phyloP scores from a whole-genome alignment of 2,888 invertebrate species.

The Aphodius sticticus region DNA sequence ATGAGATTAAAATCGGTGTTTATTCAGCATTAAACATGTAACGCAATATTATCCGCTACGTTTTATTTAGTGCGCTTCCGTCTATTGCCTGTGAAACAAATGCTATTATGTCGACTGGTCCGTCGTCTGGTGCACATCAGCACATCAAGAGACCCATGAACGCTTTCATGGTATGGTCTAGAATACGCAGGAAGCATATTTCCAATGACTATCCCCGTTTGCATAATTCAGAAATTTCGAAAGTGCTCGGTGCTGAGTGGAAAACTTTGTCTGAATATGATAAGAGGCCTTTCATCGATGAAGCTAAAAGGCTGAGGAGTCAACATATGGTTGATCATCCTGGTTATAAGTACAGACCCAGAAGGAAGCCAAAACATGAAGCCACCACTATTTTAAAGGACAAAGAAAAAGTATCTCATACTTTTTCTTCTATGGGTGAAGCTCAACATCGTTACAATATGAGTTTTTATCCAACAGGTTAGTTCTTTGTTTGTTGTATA shows the following conservation, averaged over 20 bases:
- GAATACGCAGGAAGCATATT: constrained; percentile 82
- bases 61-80: constrained; percentile 47
- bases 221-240: constrained; percentile 83
- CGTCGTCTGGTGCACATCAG: constrained; percentile 19
- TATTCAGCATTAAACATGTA: constrained; percentile 57
- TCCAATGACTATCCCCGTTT: constrained; percentile 83
- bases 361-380: constrained; percentile 54
- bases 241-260: constrained; percentile 85
- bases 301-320: constrained; percentile 71
- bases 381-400: constrained; percentile 37
- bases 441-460: background rate
- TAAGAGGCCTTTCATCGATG: constrained; percentile 88
- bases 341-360: constrained; percentile 58
- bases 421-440: background rate
- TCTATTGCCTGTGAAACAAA: constrained; percentile 10
- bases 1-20: constrained; percentile 58
- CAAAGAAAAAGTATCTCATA: constrained; percentile 25
- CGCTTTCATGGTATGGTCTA: constrained; percentile 89
- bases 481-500: background rate
- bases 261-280: constrained; percentile 80
- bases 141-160: constrained; percentile 96
- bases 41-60: constrained; percentile 38
- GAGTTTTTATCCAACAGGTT: background rate
- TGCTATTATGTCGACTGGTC: constrained; percentile 27
- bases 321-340: constrained; percentile 61